Conservation (phyloP, 2,888 invertebrate species). For the Athalia rosae region DNA sequence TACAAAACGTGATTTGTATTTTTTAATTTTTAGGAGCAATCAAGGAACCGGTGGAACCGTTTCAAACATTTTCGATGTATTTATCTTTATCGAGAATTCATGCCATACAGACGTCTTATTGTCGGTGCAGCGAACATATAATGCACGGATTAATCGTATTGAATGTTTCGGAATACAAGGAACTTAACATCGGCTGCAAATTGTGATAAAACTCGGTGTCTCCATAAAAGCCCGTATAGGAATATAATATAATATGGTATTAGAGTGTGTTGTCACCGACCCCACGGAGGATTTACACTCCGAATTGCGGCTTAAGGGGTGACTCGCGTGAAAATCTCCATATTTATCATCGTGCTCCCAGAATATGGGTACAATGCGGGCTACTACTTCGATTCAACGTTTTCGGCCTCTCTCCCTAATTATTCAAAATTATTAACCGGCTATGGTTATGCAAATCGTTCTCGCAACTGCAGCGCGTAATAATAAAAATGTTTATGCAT, state of each 20-base stretch:
- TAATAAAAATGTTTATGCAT: slow-evolving; percentile 41
- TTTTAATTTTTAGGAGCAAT: no score
- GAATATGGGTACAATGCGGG: neutral
- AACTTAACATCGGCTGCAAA: slow-evolving; percentile 61
- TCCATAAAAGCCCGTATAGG: slow-evolving; percentile 43
- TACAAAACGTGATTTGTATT: no score
- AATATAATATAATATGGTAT: slow-evolving; percentile 64
- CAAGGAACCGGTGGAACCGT: no score
- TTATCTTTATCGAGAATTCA: no score
- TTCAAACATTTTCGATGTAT: no score
- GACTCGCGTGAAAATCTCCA: slow-evolving; percentile 59
- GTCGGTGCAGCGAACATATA: no score
- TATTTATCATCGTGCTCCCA: slow-evolving; percentile 53
- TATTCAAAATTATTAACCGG: slow-evolving; percentile 41
- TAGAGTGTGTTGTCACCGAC: slow-evolving; percentile 66
- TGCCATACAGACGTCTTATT: no score
- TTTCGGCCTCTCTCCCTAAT: slow-evolving; percentile 32
- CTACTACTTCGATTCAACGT: slow-evolving; percentile 30
- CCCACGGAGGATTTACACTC: slow-evolving; percentile 65
- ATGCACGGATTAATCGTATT: no score
- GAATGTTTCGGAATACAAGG: neutral
- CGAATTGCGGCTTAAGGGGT: slow-evolving; percentile 66
- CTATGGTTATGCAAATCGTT: slow-evolving; percentile 38
- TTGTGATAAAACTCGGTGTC: slow-evolving; percentile 62
- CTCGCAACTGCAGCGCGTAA: neutral